Percentiles rank a stretch among this genome's conserved stretches.
Evolutionary conservation across 2,797 vertebrate genomes (phyloP).

Genomic region (Chlorospingus semifuscus): DNA sequence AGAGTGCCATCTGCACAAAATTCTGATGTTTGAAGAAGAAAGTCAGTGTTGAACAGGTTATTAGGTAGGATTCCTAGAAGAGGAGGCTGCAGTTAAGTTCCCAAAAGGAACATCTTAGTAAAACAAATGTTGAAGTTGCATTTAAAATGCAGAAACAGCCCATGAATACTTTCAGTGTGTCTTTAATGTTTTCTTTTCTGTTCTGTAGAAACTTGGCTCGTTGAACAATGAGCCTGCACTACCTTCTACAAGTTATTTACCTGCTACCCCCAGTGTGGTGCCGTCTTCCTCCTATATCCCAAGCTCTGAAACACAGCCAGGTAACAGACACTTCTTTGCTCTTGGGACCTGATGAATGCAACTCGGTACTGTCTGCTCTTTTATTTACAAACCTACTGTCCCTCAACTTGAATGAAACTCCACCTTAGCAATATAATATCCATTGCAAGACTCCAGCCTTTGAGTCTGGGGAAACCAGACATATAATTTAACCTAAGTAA

Average conservation of each 20-base stretch:
- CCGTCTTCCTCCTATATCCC: slow-evolving; percentile 95
- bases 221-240: slow-evolving; percentile 90
- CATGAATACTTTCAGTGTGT: background rate
- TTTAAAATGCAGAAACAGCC: background rate
- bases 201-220: slow-evolving; percentile 89
- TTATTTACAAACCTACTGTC: background rate
- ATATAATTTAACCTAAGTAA: background rate
- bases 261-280: slow-evolving; percentile 94
- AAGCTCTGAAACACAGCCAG: slow-evolving; percentile 90
- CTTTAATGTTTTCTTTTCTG: background rate
- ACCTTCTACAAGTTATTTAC: slow-evolving; percentile 95
- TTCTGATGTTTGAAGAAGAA: background rate
- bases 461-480: background rate
- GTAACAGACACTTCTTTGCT: slow-evolving; percentile 67
- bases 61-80: background rate
- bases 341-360: background rate
- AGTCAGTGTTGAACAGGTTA: background rate
- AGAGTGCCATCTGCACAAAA: background rate
- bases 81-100: background rate
- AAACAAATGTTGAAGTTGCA: background rate
- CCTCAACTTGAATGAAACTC: background rate
- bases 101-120: background rate
- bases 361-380: background rate
- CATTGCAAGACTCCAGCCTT: background rate
- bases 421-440: background rate